Base-by-base conservation (phyloP, 2,113 vertebrate species). In the Ginglymostoma cirratum region DNA sequence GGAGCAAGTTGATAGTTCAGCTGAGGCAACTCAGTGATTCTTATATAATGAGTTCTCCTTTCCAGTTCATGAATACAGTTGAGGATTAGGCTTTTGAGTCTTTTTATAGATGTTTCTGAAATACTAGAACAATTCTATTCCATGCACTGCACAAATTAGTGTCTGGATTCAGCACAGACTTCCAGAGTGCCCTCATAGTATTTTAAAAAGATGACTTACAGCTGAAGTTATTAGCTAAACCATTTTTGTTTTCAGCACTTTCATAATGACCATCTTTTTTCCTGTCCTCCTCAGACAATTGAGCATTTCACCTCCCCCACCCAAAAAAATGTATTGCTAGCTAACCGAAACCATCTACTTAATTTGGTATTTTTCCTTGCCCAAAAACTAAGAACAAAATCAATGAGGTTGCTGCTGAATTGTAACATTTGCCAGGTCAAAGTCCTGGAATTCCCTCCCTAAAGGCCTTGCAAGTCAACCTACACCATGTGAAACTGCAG, bases 71-170 rank as follows among this genome's bases (percentile, higher is more conserved):
- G 34, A 93, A 95, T 72, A 70, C n/a, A 95, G 7, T 61, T 61
- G 55, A 48, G 48, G 4, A 14, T 95, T 23, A 5, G 42, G 66
- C 93, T 70, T 24, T 45, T 14, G 24, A 70, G 67, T 30, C 94
- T 72, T 95, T 95, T 95, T 95, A 95, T 95, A 95, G 93, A 24
- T 24, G 23, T 24, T 45, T 70, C 69, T 76, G 94, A 72, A 95
- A 95, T 52, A 30, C 94, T 95, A 95, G 94, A 48, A 52, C 69
- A 95, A 15, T 95, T 72, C 42, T 72, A 95, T 19, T 95, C 69
- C 17, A 24, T 52, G 67, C 52, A 72, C 69, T 52, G 48, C 94
- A 95, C 72, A 95, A 95, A 70, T 95, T 69, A 72, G 21, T 30
- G 67, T 24, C 14, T 70, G 66, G 42, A 95, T 76, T 93, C 89